Conservation (phyloP, 2,888 invertebrate genomes). For the Thymelicus acteon region DNA sequence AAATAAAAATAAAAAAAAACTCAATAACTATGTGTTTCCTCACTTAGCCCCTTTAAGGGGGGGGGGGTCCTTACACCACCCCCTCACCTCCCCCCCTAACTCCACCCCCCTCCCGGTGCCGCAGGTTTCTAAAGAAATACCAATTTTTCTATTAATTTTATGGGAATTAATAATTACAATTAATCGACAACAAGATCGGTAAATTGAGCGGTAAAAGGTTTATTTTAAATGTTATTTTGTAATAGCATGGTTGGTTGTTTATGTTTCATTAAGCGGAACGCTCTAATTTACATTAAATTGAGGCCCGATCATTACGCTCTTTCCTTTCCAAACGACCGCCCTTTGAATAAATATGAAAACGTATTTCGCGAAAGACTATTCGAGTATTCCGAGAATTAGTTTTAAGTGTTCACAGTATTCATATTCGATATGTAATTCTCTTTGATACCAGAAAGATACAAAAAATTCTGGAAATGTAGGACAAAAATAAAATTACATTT, state of each 20-base stretch:
- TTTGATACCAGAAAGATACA: background rate
- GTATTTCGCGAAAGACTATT: slow-evolving; percentile 22
- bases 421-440: background rate
- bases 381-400: slow-evolving; percentile 11
- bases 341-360: slow-evolving; percentile 30
- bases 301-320: slow-evolving; percentile 14
- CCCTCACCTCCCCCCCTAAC: too few species aligned
- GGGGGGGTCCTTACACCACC: too few species aligned
- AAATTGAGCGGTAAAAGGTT: background rate
- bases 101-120: too few species aligned
- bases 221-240: background rate
- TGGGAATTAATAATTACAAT: background rate
- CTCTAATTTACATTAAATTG: slow-evolving; percentile 40
- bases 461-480: background rate
- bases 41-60: too few species aligned
- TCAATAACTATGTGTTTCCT: too few species aligned
- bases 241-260: slow-evolving; percentile 25
- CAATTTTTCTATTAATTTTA: too few species aligned
- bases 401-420: slow-evolving; percentile 18
- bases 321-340: slow-evolving; percentile 15
- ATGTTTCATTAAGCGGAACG: slow-evolving; percentile 40
- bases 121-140: too few species aligned
- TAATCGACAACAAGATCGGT: background rate
- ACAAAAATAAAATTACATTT: background rate
- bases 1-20: too few species aligned